Conservation (phyloP, 2,113 vertebrate species). For the Gymnobelideus leadbeateri region DNA sequence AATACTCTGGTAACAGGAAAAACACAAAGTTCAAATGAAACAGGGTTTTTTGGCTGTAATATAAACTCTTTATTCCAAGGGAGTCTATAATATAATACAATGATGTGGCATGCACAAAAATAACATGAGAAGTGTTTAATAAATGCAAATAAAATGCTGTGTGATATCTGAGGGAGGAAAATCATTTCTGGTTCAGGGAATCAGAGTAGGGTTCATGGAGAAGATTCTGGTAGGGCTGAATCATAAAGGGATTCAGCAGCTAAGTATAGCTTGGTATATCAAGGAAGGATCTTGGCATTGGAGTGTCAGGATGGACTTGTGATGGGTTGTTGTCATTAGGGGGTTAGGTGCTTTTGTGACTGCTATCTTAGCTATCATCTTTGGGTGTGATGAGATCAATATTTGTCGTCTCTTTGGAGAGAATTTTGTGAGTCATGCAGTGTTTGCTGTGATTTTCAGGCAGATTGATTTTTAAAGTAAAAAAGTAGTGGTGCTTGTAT, state of each 20-base stretch:
- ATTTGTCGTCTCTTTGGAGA: neutral
- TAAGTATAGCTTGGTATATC: slow-evolving; percentile 25
- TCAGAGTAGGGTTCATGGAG: neutral
- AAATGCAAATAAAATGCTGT: neutral
- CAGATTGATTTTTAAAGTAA: slow-evolving; percentile 11
- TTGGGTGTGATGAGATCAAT: neutral
- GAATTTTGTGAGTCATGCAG: neutral
- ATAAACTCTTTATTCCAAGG: neutral
- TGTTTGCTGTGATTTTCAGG: neutral
- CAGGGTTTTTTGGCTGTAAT: neutral
- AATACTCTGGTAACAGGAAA: neutral
- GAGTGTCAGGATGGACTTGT: slow-evolving; percentile 7
- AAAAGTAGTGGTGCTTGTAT: neutral
- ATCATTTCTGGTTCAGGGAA: neutral
- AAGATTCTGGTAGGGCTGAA: neutral
- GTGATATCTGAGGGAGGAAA: neutral
- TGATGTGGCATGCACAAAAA: neutral
- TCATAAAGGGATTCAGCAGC: neutral
- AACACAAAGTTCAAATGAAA: neutral
- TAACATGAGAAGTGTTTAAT: neutral
- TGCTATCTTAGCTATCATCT: neutral
- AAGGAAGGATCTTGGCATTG: neutral
- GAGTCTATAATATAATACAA: neutral
- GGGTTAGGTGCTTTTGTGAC: slow-evolving; percentile 2
- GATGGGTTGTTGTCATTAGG: neutral